Conservation (phyloP, 2,888 invertebrate species). For the Pseudanteris insignis region DNA sequence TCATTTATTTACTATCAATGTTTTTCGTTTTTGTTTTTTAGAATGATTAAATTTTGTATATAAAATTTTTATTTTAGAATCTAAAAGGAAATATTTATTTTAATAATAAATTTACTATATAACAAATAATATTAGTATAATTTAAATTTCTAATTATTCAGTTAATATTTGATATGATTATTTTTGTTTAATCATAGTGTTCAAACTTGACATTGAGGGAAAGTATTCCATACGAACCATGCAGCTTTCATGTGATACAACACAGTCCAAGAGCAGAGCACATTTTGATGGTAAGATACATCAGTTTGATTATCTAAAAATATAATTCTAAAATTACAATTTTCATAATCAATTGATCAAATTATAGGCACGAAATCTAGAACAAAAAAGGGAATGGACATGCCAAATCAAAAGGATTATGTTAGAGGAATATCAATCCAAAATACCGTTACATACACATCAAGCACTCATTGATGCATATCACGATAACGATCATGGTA, state of each 20-base stretch:
- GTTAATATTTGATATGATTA: no score
- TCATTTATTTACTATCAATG: no score
- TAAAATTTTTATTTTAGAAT: no score
- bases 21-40: no score
- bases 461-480: constrained; percentile 91
- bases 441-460: constrained; percentile 93
- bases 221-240: constrained; percentile 90
- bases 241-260: constrained; percentile 95
- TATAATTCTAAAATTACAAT: no score
- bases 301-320: no score
- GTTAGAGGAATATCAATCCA: constrained; percentile 90
- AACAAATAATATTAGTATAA: no score
- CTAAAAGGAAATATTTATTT: no score
- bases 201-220: constrained; percentile 97
- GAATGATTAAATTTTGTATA: no score
- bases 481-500: constrained; percentile 78
- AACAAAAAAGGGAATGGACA: constrained; percentile 89
- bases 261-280: constrained; percentile 93
- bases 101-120: no score
- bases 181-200: constrained; percentile 77
- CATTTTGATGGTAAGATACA: constrained; percentile 77
- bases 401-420: constrained; percentile 86
- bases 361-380: constrained; percentile 81
- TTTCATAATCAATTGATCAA: no score
- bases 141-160: no score